These are phyloP conservation scores for Odocoileus hemionus DNA, from an alignment of 2,113 vertebrate species.

Conservation along the genomic window DNA sequence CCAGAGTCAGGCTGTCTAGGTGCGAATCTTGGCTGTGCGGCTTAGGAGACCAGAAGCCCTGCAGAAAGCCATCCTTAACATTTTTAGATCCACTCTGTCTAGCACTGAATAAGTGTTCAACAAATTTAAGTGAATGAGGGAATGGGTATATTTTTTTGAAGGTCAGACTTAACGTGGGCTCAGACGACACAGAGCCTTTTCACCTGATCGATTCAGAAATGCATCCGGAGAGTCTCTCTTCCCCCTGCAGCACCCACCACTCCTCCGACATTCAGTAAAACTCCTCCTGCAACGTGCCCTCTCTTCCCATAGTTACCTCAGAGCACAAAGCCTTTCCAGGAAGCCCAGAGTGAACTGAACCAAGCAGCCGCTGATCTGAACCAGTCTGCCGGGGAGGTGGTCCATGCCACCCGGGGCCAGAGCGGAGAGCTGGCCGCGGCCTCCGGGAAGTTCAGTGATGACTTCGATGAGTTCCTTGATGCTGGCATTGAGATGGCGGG, in stretches of 20 bases:
- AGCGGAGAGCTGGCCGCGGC: constrained; percentile 94
- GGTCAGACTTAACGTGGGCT: not conserved
- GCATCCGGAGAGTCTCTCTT: not conserved
- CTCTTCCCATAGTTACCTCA: constrained; percentile 86
- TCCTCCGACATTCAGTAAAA: not conserved
- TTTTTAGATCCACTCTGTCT: not conserved
- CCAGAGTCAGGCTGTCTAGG: not conserved
- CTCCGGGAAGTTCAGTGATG: constrained; percentile 97
- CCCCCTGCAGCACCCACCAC: not conserved
- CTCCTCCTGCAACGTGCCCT: not conserved
- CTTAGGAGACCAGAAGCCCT: not conserved
- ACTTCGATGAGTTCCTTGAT: constrained; percentile 98
- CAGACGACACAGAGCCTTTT: not conserved
- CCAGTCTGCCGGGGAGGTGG: constrained; percentile 97
- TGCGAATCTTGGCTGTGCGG: not conserved
- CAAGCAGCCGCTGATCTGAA: constrained; percentile 97
- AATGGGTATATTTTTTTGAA: not conserved
- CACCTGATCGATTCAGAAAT: not conserved
- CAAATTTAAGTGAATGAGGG: no score
- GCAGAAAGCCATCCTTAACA: not conserved
- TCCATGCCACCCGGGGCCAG: constrained; percentile 94
- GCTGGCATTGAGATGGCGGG: constrained; percentile 99
- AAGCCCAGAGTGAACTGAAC: constrained; percentile 97
- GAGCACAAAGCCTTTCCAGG: constrained; percentile 96
- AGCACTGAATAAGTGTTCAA: not conserved